Conservation (phyloP, 2,888 invertebrate genomes). For the Dorcus hopei region DNA sequence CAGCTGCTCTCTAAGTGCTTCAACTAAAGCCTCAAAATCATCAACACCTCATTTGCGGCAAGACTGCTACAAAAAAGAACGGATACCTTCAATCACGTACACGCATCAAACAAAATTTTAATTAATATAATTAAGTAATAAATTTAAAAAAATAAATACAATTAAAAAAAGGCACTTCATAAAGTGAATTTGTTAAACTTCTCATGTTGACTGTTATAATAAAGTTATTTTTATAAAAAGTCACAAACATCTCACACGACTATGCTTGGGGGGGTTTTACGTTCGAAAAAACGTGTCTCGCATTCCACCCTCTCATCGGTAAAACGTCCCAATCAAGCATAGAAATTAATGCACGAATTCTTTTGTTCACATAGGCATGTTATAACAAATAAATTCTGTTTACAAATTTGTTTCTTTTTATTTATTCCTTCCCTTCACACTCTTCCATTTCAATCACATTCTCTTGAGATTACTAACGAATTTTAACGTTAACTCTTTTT, state of each 20-base stretch:
- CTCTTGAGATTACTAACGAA: too few species aligned
- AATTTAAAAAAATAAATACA: slow-evolving; percentile 6
- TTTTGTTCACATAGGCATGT: slow-evolving; percentile 18
- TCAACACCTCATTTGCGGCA: slow-evolving; percentile 15
- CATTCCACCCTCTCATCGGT: slow-evolving; percentile 38
- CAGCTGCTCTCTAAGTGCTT: slow-evolving; percentile 44
- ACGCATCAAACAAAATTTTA: not conserved
- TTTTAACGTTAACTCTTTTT: too few species aligned
- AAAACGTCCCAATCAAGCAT: slow-evolving; percentile 12
- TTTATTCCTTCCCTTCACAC: not conserved
- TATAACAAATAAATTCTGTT: slow-evolving; percentile 17
- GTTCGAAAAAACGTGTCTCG: slow-evolving; percentile 41
- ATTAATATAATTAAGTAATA: slow-evolving; percentile 1
- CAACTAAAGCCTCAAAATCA: slow-evolving; percentile 4
- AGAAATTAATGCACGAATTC: slow-evolving; percentile 6
- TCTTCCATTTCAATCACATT: too few species aligned
- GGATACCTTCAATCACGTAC: slow-evolving; percentile 6
- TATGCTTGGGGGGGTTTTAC: slow-evolving; percentile 15
- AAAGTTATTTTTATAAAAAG: slow-evolving; percentile 15
- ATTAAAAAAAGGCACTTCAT: not conserved
- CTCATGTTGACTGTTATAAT: slow-evolving; percentile 3
- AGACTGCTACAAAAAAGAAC: slow-evolving; percentile 12
- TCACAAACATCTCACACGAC: slow-evolving; percentile 8
- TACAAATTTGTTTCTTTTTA: slow-evolving; percentile 7
- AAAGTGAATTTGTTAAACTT: slow-evolving; percentile 5